These are phyloP conservation scores for Pelagia noctiluca DNA, from an alignment of 30 jellyfish, hydroid and myxozoan genomes.

Conservation along the genomic window DNA sequence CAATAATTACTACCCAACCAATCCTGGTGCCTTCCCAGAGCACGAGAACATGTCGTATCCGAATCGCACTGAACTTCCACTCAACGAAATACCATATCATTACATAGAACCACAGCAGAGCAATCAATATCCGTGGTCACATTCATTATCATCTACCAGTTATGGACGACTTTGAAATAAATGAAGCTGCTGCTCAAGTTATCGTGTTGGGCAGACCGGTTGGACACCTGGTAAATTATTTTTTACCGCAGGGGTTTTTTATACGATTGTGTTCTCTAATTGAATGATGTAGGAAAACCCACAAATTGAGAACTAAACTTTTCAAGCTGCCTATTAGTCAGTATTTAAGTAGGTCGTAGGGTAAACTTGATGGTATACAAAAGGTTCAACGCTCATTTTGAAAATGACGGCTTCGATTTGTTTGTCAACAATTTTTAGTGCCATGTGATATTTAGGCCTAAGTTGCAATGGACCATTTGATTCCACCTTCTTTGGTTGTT, in stretches of 20 bases:
- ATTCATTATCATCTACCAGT: slow-evolving; percentile 13
- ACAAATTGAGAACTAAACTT: background rate
- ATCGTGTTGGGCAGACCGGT: no score
- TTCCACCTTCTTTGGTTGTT: no score
- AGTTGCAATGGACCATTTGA: no score
- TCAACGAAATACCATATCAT: slow-evolving; percentile 47
- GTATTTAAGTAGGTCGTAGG: no score
- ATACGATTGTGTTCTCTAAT: background rate
- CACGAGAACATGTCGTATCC: slow-evolving; percentile 41
- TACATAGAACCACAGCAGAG: slow-evolving; percentile 66
- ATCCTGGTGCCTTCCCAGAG: slow-evolving; percentile 39
- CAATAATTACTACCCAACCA: slow-evolving; percentile 42
- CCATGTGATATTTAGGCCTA: no score
- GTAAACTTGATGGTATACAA: no score
- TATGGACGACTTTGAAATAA: slow-evolving; percentile 47
- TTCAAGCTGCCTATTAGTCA: no score
- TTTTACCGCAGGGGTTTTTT: background rate
- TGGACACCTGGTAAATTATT: background rate
- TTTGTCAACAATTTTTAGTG: no score
- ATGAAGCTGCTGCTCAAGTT: no score
- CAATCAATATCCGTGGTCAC: slow-evolving; percentile 71
- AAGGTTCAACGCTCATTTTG: no score
- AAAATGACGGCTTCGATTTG: no score
- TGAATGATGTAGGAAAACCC: background rate
- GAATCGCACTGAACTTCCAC: slow-evolving; percentile 37